Evolutionary conservation across 2,888 invertebrate genomes (phyloP).

Genomic region (Catocala nupta): DNA sequence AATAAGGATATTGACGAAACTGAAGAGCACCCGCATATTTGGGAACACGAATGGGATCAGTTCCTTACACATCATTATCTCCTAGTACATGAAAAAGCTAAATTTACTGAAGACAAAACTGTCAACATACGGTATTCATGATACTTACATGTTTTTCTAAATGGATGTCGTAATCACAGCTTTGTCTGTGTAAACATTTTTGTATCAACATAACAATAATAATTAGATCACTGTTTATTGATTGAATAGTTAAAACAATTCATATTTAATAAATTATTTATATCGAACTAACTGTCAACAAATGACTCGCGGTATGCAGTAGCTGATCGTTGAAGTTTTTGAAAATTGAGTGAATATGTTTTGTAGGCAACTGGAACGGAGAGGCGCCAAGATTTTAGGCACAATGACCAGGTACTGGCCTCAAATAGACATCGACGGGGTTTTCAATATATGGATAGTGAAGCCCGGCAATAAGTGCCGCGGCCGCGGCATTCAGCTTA

Average conservation of each 20-base stretch:
- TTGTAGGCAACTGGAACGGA: constrained; percentile 81
- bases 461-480: constrained; percentile 98
- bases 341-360: constrained; percentile 2
- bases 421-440: constrained; percentile 94
- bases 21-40: constrained; percentile 88
- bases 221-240: constrained; percentile 55
- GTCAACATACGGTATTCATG: constrained; percentile 67
- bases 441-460: constrained; percentile 96
- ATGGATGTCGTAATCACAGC: constrained; percentile 23
- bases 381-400: constrained; percentile 88
- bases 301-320: constrained; percentile 15
- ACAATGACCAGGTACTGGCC: constrained; percentile 92
- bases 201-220: constrained; percentile 37
- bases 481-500: constrained; percentile 95
- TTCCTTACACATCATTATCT: constrained; percentile 91
- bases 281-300: constrained; percentile 26
- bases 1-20: constrained; percentile 93
- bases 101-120: constrained; percentile 80
- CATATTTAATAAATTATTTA: constrained; percentile 40
- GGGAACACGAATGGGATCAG: constrained; percentile 97
- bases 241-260: constrained; percentile 41
- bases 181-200: constrained; percentile 39
- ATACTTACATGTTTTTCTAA: neutral
- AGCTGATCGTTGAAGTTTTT: neutral
- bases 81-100: constrained; percentile 89